phyloP scores from a whole-genome alignment of 2,888 invertebrate species.

The Nebria brevicollis region DNA sequence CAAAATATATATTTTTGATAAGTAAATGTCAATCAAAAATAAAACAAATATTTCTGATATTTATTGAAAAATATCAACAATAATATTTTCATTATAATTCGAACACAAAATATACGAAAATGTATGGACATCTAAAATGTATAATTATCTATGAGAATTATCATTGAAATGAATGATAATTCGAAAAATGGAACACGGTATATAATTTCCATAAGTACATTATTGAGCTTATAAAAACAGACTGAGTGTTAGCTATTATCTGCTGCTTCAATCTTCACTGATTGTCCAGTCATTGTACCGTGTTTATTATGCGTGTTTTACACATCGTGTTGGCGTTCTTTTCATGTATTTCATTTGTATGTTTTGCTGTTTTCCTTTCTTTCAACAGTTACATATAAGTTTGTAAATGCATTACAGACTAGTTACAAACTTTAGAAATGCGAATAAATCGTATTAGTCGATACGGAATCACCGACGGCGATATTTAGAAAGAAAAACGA shows the following conservation, averaged over 20 bases:
- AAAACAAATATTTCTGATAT: too few relatives aligned
- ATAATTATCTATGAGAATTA: neutral
- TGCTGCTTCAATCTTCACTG: neutral
- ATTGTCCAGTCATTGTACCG: neutral
- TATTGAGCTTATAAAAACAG: neutral
- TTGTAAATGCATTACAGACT: neutral
- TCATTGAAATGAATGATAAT: neutral
- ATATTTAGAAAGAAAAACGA: neutral
- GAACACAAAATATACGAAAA: neutral
- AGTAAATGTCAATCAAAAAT: too few relatives aligned
- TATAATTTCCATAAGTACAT: neutral
- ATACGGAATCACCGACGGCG: neutral
- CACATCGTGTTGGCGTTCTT: neutral
- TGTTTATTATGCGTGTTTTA: neutral
- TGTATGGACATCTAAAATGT: neutral
- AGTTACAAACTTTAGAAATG: neutral
- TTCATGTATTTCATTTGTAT: neutral
- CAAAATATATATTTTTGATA: too few relatives aligned
- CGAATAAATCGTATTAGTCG: neutral
- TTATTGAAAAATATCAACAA: too few relatives aligned
- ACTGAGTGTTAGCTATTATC: neutral
- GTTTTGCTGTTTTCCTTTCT: neutral
- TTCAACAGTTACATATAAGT: neutral
- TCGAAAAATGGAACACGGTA: neutral
- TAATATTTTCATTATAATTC: too few relatives aligned